Conservation (phyloP, 2,113 vertebrate species). For the Artemisiospiza belli region DNA sequence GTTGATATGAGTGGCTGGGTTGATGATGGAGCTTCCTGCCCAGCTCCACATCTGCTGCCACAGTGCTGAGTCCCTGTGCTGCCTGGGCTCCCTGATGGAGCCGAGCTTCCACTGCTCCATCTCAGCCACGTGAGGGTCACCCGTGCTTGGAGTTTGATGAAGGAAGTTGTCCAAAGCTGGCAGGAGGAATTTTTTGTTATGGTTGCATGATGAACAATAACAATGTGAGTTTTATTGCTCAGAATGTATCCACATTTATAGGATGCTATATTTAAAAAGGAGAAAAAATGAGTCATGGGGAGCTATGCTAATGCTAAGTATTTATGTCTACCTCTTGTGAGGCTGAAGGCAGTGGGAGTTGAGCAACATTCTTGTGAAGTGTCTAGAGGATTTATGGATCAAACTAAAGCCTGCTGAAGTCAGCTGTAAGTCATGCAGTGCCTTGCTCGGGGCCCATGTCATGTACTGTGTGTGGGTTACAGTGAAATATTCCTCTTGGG, state of each 20-base stretch:
- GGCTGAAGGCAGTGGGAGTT: constrained; percentile 25
- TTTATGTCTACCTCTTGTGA: constrained; percentile 38
- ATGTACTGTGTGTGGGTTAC: background rate
- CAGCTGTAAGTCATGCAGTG: background rate
- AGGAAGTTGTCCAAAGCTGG: background rate
- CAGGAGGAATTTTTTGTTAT: background rate
- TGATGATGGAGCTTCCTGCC: background rate
- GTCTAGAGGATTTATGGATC: constrained; percentile 4
- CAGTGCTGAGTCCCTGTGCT: background rate
- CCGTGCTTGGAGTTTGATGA: background rate
- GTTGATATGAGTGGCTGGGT: background rate
- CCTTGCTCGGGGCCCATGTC: rapidly evolving
- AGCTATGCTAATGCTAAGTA: constrained; percentile 29
- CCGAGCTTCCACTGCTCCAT: background rate
- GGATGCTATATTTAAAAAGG: constrained; percentile 52
- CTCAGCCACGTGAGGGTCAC: background rate
- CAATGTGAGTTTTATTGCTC: constrained; percentile 13
- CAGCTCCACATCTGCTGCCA: background rate
- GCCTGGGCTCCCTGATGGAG: background rate
- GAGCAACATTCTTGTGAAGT: background rate
- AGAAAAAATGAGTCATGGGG: constrained; percentile 52
- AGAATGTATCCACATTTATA: background rate
- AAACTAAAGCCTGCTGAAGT: background rate
- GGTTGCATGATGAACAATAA: background rate
- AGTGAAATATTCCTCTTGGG: background rate